Evolutionary conservation across 1,140 invertebrate species (phyloP).

Genomic region (Scaptomyza montana): DNA sequence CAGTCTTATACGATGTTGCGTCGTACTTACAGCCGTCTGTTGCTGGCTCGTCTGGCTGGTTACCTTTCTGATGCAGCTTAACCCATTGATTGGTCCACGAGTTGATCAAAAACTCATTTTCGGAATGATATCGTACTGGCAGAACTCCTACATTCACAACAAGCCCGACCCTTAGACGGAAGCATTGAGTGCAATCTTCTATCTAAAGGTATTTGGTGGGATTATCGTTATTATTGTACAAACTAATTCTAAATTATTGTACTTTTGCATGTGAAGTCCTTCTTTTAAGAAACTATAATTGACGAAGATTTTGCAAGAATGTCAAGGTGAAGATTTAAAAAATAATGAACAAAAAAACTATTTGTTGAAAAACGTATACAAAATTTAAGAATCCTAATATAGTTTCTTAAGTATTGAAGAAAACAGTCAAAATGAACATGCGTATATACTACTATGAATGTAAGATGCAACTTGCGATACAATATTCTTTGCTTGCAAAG

Average conservation of each 20-base stretch:
- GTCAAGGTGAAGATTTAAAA: too few species aligned
- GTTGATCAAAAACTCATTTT: constrained; percentile 24
- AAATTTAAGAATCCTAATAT: too few species aligned
- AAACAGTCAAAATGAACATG: too few species aligned
- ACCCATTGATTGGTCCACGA: constrained; percentile 54
- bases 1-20: constrained; percentile 44
- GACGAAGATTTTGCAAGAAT: too few species aligned
- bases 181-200: neutral
- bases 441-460: too few species aligned
- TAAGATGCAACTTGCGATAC: too few species aligned
- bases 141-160: constrained; percentile 31
- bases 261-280: neutral
- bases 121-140: constrained; percentile 57
- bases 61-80: constrained; percentile 67
- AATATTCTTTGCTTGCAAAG: too few species aligned
- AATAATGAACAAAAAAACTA: too few species aligned
- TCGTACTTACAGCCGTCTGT: constrained; percentile 46
- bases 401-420: too few species aligned
- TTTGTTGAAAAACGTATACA: too few species aligned
- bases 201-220: neutral
- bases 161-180: neutral
- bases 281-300: neutral
- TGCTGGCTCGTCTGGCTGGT: constrained; percentile 63
- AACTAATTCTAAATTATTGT: neutral
- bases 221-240: neutral